Percentiles rank a stretch among this genome's conserved stretches.
Conservation (phyloP, 2,888 invertebrate species). For the Mechanitis mazaeus region DNA sequence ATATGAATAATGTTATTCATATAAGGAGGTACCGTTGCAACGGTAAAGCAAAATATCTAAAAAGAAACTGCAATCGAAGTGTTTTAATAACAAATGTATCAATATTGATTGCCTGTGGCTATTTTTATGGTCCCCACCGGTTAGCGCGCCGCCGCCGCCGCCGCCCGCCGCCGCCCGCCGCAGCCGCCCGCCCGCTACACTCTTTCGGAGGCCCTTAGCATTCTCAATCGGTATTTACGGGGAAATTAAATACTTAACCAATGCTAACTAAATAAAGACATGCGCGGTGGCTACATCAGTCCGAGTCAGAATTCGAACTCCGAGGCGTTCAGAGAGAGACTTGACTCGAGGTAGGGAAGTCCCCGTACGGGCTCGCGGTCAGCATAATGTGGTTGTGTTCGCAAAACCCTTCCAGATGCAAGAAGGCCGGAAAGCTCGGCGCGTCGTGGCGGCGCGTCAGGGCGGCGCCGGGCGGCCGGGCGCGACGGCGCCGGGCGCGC, state of each 20-base stretch:
- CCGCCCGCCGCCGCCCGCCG: conserved; percentile 51
- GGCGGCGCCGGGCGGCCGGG: conserved; percentile 31
- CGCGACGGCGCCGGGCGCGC: conserved; percentile 33
- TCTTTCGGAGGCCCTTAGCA: conserved; percentile 73
- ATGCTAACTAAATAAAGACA: conserved; percentile 54
- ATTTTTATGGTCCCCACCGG: conserved; percentile 75
- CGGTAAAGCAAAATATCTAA: conserved; percentile 5
- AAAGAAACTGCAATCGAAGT: conserved; percentile 71
- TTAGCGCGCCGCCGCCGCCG: conserved; percentile 66
- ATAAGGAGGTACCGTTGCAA: conserved; percentile 31
- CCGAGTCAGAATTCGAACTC: conserved; percentile 32
- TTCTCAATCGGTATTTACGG: conserved; percentile 76
- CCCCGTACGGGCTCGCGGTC: conserved; percentile 65
- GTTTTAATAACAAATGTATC: conserved; percentile 58
- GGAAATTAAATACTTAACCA: conserved; percentile 70
- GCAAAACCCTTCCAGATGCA: conserved; percentile 75
- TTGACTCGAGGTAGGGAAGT: conserved; percentile 72
- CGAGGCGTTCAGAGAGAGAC: conserved; percentile 63
- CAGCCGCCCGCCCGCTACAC: conserved; percentile 61
- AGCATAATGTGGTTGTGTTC: conserved; percentile 76
- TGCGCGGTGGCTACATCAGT: conserved; percentile 19
- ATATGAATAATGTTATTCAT: conserved; percentile 11
- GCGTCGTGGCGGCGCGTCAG: conserved; percentile 32
- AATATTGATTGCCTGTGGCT: conserved; percentile 75
- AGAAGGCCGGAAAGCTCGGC: conserved; percentile 51